These are phyloP conservation scores for Potamarius usumacintae DNA, from an alignment of 2,113 vertebrate species.

Conservation along the genomic window DNA sequence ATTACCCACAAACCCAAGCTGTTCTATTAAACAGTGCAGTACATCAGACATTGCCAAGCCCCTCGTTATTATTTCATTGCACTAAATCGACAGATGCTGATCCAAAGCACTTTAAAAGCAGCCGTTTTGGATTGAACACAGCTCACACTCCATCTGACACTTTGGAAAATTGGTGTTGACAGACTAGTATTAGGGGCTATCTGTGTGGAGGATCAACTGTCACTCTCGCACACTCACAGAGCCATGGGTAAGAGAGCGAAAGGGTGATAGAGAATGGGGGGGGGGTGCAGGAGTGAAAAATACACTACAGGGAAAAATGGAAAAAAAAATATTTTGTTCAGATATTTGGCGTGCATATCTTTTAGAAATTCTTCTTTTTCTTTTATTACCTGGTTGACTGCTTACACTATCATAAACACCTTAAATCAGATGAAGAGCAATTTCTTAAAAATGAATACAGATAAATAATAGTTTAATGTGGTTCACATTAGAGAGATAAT, in stretches of 20 bases:
- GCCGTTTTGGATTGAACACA: constrained; percentile 37
- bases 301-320: neutral
- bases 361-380: neutral
- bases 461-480: neutral
- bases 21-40: constrained; percentile 16
- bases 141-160: constrained; percentile 15
- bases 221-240: constrained; percentile 46
- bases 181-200: constrained; percentile 66
- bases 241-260: constrained; percentile 18
- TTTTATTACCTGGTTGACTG: neutral
- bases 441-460: neutral
- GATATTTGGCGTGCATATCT: neutral
- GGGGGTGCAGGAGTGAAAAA: neutral
- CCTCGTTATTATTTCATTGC: constrained; percentile 46
- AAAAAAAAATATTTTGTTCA: neutral
- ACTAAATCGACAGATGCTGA: constrained; percentile 44
- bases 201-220: constrained; percentile 44
- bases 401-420: neutral
- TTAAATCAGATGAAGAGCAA: neutral
- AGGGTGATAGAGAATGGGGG: neutral
- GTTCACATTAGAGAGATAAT: neutral
- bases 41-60: constrained; percentile 23
- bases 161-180: constrained; percentile 67
- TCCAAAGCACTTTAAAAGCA: constrained; percentile 32
- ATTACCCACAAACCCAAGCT: constrained; percentile 45